phyloP scores from a whole-genome alignment of 1,140 invertebrate species.

The Drosophila serrata region DNA sequence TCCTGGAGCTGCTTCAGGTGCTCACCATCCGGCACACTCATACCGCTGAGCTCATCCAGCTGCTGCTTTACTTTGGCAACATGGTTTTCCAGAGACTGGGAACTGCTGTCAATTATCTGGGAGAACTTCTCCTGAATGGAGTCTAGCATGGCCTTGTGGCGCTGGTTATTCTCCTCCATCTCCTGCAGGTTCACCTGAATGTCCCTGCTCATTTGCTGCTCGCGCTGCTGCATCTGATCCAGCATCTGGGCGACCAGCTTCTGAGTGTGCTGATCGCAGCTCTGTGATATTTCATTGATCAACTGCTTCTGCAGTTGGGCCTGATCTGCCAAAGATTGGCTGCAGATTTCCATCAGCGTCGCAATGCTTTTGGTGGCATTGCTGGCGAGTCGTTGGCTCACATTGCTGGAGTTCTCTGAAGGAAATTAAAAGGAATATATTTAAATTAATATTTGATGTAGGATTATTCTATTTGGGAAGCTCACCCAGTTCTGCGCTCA shows the following conservation, averaged over 20 bases:
- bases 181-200: slow-evolving; percentile 56
- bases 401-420: slow-evolving; percentile 58
- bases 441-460: background rate
- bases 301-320: slow-evolving; percentile 34
- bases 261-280: slow-evolving; percentile 45
- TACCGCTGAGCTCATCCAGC: slow-evolving; percentile 41
- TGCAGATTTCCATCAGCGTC: slow-evolving; percentile 49
- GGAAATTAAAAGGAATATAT: background rate
- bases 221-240: slow-evolving; percentile 57
- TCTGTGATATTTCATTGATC: slow-evolving; percentile 19
- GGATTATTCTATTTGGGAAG: background rate
- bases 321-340: slow-evolving; percentile 24
- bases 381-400: slow-evolving; percentile 53
- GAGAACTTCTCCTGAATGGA: slow-evolving; percentile 58
- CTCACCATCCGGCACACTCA: slow-evolving; percentile 44
- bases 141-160: slow-evolving; percentile 60
- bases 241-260: slow-evolving; percentile 49
- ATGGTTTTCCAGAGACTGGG: slow-evolving; percentile 43
- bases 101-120: slow-evolving; percentile 48
- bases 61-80: slow-evolving; percentile 46
- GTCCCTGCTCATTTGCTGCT: slow-evolving; percentile 45
- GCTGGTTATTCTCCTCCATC: slow-evolving; percentile 56
- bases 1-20: slow-evolving; percentile 58
- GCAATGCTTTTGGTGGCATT: slow-evolving; percentile 61
- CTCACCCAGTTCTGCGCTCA: slow-evolving; percentile 68